Conservation (phyloP, 2,113 vertebrate species). For the Raphicerus campestris region DNA sequence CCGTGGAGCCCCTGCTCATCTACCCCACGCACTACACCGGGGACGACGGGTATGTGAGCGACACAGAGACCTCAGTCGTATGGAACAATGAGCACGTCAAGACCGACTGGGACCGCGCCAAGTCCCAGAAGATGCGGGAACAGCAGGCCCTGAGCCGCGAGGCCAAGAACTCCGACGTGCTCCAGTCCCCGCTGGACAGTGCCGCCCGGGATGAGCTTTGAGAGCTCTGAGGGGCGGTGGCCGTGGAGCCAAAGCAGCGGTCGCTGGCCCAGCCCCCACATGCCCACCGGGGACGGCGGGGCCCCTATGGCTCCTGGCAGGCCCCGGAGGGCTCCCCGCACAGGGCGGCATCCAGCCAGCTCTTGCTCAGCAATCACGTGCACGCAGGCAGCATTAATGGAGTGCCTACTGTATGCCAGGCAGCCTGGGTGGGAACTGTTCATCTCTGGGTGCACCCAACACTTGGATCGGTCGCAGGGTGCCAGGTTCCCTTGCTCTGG, state of each 20-base stretch:
- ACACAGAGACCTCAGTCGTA: constrained; percentile 93
- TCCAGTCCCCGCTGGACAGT: constrained; percentile 89
- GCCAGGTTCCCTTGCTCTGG: neutral
- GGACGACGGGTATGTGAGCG: constrained; percentile 90
- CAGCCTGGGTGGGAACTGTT: neutral
- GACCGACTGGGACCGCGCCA: constrained; percentile 92
- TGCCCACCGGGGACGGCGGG: neutral
- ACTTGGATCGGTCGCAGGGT: neutral
- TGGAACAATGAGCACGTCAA: constrained; percentile 89
- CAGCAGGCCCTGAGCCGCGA: constrained; percentile 88
- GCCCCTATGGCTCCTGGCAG: neutral
- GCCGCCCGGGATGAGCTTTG: constrained; percentile 91
- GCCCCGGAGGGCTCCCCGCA: rapidly evolving
- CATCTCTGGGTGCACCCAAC: neutral
- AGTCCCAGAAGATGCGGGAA: constrained; percentile 89
- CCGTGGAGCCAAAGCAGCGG: neutral
- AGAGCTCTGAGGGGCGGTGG: constrained; percentile 85
- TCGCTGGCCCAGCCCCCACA: rapidly evolving
- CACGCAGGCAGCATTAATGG: neutral
- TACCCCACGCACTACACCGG: constrained; percentile 94
- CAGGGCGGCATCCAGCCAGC: neutral
- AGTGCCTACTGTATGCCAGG: neutral
- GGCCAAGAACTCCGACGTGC: constrained; percentile 90
- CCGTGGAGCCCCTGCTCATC: constrained; percentile 90
- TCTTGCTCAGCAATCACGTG: neutral